Conservation (phyloP, 2,113 vertebrate genomes). For the Toxostoma redivivum region DNA sequence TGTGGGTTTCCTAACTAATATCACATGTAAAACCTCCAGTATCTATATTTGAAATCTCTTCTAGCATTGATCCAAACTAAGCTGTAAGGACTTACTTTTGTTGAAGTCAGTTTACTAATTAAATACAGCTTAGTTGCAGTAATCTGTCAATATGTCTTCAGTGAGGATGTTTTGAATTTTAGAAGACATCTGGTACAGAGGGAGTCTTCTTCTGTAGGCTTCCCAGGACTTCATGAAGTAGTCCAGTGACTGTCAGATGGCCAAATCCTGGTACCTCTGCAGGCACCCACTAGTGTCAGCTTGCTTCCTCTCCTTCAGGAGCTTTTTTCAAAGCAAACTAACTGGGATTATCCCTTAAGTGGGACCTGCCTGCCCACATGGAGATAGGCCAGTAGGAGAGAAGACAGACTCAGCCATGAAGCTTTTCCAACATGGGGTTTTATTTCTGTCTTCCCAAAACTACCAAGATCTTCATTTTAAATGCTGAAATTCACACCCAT, state of each 20-base stretch:
- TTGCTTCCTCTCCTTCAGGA: neutral
- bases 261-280: neutral
- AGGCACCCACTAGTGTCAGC: neutral
- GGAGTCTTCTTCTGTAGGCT: neutral
- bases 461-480: neutral
- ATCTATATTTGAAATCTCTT: neutral
- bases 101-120: neutral
- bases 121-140: neutral
- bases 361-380: neutral
- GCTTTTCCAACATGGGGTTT: neutral
- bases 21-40: neutral
- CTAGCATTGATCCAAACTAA: neutral
- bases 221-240: neutral
- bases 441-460: neutral
- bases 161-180: neutral
- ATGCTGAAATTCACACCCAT: neutral
- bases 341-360: neutral
- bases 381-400: neutral
- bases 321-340: neutral
- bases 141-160: neutral
- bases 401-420: neutral
- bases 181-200: neutral
- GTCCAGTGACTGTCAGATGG: fast-evolving
- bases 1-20: neutral
- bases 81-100: neutral